Evolutionary conservation across 1,140 invertebrate genomes (phyloP), one percentile per base, ranked within the genome.

Genomic region (Drosophila bocqueti): DNA sequence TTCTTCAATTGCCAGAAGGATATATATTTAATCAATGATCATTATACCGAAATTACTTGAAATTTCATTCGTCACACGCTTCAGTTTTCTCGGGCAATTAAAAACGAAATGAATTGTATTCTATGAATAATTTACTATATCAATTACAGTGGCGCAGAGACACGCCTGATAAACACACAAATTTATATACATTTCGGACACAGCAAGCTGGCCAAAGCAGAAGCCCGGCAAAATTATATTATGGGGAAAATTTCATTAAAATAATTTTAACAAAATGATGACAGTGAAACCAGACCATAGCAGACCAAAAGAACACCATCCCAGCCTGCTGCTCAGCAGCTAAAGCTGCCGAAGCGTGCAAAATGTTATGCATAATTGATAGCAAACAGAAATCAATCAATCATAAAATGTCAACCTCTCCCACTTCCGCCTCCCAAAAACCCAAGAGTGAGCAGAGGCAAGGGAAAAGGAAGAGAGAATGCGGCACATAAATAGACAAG

Each of bases 301-400:
- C 55, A 21, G 21, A 45, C 24, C 46, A 26, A 15, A 34, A 21
- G 24, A 21, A 45, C 34, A 49, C 50, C 18, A 42, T 16, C 26
- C 46, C 16, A 13, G 6, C 7, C 50, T 52, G 45, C 31, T 64
- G 26, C 40, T 55, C 61, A 66, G 47, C 49, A 52, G 61, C 82
- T 83, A 80, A 77, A 74, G 80, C 73, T 59, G 76, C 59, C 57
- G 77, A 83, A 81, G 81, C 84, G 84, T 78, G 81, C 68, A 87
- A 89, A 87, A 87, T 89, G 81, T 81, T 77, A 87, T 87, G 68
- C 84, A 87, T 87, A 89, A 87, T 87, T 89, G 84, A 87, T 87
- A 64, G 71, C 80, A 81, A 87, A 87, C 84, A 83, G 73, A 89
- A 87, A 87, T 83, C 84, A 87, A 87, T 87, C 84, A 87, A 87